phyloP scores from a whole-genome alignment of 2,113 vertebrate genomes.

The Lepidothrix coronata region DNA sequence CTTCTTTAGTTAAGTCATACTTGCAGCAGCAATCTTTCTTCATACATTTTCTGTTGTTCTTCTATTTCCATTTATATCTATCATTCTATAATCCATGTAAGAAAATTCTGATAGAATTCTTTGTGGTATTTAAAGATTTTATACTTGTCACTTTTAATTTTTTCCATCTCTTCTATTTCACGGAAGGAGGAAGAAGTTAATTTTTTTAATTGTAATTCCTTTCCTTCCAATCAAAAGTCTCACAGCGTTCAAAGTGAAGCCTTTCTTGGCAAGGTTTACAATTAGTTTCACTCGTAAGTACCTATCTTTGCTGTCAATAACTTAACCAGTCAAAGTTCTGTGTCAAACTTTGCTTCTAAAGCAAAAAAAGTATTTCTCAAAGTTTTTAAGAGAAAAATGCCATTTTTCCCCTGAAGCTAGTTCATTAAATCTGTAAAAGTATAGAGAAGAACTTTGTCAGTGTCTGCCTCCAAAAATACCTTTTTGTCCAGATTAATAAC shows the following conservation, averaged over 20 bases:
- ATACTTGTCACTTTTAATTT: slow-evolving; percentile 51
- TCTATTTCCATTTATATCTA: slow-evolving; percentile 8
- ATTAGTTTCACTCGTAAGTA: background rate
- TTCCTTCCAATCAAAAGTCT: slow-evolving; percentile 3
- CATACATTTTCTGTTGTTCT: slow-evolving; percentile 38
- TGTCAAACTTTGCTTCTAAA: background rate
- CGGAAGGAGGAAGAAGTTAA: background rate
- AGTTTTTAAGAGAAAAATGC: background rate
- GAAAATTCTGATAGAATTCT: background rate
- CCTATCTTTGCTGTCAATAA: background rate
- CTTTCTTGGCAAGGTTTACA: background rate
- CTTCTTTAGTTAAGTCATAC: slow-evolving; percentile 11
- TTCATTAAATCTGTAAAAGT: background rate
- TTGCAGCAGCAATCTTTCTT: slow-evolving; percentile 22
- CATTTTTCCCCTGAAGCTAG: background rate
- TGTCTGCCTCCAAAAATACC: background rate
- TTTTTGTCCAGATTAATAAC: background rate
- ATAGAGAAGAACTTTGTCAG: background rate
- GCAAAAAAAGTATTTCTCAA: background rate
- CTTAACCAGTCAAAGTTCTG: background rate
- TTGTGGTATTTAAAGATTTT: slow-evolving; percentile 28
- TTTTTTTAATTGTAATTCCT: slow-evolving; percentile 34
- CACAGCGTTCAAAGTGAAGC: background rate
- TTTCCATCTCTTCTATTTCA: slow-evolving; percentile 38
- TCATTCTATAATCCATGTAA: slow-evolving; percentile 2